Evolutionary conservation across 2,888 invertebrate species (phyloP), one percentile per base, ranked within the genome.

Genomic region (Pheosia tremula): DNA sequence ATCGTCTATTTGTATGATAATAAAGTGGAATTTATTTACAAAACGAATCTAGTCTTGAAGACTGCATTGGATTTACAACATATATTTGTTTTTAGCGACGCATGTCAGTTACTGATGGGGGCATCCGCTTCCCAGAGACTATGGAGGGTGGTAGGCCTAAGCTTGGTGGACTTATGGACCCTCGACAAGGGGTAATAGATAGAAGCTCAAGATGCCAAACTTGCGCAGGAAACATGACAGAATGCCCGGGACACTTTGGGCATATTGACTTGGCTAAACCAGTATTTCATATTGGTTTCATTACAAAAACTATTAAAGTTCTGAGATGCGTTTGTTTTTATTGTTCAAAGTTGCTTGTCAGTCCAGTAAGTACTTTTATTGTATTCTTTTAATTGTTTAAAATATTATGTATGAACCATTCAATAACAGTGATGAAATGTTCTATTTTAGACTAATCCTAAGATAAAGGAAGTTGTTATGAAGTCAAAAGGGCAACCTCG

Each of bases 201-300:
- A 95, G 99, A 75, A 96, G 96, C 80, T 98, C 98, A 4, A 95
- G 98, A 65, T 99, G 99, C 83, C 98, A 98, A 87, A 99, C 99
- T 0, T 99, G 99, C 87, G 98, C 99, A 67, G 98, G 99, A 56
- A 99, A 98, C 83, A 98, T 99, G 97, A 98, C 98, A 0, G 99
- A 99, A 88, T 99, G 99, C 87, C 99, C 99, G 3, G 99, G 99
- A 3, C 99, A 99, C 90, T 99, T 99, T 93, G 99, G 99, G 4
- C 99, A 99, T 87, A 97, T 99, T 79, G 99, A 99, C 89, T 94
- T 99, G 72, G 97, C 99, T 0, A 99, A 99, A 88, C 99, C 99
- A 36, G 99, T 99, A 0, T 99, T 98, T 90, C 99, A 99, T 87
- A 97, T 99, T 84, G 99, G 99, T 49, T 99, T 99, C 83, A 95